phyloP scores from a whole-genome alignment of 2,113 vertebrate genomes.

The Chloroceryle aenea region DNA sequence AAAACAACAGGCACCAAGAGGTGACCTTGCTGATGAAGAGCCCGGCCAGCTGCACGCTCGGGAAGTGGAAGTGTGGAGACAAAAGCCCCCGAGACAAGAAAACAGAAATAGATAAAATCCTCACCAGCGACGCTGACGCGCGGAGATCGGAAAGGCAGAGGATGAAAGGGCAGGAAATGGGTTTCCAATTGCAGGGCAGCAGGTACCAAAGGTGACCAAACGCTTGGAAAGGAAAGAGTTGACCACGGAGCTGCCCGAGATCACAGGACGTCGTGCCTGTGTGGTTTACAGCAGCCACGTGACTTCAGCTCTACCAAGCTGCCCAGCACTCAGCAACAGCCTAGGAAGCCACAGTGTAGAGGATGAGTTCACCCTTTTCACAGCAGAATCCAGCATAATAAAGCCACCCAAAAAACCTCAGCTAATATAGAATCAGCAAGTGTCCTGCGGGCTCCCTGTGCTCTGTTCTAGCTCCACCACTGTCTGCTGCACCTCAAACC shows the following conservation, averaged over 20 bases:
- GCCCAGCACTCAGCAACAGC: neutral
- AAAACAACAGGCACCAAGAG: neutral
- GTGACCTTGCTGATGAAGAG: constrained; percentile 4
- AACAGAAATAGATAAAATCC: constrained; percentile 58
- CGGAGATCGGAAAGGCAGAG: constrained; percentile 19
- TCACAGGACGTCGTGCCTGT: neutral
- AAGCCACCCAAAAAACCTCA: neutral
- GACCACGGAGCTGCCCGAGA: neutral
- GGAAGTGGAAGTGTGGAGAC: constrained; percentile 44
- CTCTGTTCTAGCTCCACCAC: neutral
- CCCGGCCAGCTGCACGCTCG: constrained; percentile 18
- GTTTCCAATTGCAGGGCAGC: constrained; percentile 13
- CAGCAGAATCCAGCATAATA: neutral
- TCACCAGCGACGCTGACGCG: neutral
- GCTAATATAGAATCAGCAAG: accelerated
- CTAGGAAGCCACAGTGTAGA: neutral
- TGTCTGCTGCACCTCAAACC: accelerated
- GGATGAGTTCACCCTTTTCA: neutral
- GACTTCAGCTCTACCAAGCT: neutral
- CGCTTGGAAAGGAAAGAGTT: neutral
- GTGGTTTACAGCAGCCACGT: neutral
- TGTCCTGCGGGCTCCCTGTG: neutral
- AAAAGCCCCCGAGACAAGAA: constrained; percentile 37
- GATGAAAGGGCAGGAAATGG: constrained; percentile 59
- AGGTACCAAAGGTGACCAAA: constrained; percentile 37